Base-by-base conservation (phyloP, 2,113 vertebrate species). In the Nyctibius bracteatus region DNA sequence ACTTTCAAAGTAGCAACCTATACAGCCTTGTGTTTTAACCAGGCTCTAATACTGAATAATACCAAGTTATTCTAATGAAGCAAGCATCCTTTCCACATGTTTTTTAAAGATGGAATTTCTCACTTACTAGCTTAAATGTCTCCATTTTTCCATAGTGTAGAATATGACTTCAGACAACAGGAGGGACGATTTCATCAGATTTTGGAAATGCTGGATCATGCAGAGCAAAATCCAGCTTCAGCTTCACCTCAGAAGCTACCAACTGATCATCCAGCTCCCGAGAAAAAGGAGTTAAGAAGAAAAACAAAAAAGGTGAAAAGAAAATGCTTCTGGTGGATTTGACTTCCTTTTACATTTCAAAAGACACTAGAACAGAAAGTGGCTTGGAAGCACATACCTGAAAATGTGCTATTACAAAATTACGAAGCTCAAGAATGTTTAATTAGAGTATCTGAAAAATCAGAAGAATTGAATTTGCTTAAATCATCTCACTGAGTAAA, bases 291-390 rank as follows among this genome's bases (percentile, higher is more conserved):
- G 84, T 86, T 98, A 31, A 93, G 98, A 93, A 97, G 98, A 86
- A 99, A 99, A 79, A 96, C 99, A 85, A 99, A 99, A 97, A 99
- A 99, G 95, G 98, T 99, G 77, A 98, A 99, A 88, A 99, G 99
- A 96, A 99, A 99, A 97, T 99, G 99, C 87, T 99, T 99, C 97
- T 99, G 99, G 99, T 99, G 99, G 99, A 98, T 98, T 94, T 98
- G 97, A 98, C 74, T 91, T 75, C 43, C 74, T 93, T 74, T 54
- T 84, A 52, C 18, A 52, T 81, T 81, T 96, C 74, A 67, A 44
- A 90, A 78, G 59, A 46, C 35, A 33, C 4, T n/a, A 24, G 30
- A 96, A 44, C 17, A 82, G 31, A 37, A 80, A 51, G 43, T 80
- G 37, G 25, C 63, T 74, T 31, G 35, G 57, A 28, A 82, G 37